Base-by-base conservation (phyloP, 2,113 vertebrate genomes). In the Tichodroma muraria region DNA sequence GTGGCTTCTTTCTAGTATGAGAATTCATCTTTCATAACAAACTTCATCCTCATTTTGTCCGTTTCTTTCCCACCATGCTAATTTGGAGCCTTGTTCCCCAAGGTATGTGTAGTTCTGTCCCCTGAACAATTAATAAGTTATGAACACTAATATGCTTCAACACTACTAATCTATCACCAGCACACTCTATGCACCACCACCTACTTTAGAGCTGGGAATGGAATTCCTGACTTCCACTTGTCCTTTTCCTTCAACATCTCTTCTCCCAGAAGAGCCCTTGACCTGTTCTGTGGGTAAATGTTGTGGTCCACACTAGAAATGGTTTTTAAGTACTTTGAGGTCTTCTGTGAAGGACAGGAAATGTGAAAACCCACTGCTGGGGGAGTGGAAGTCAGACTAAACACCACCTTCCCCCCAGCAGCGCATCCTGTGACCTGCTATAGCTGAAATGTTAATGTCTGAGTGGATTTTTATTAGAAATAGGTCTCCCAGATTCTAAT, bases 401-500 rank as follows among this genome's bases (percentile, higher is more conserved):
- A 60, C 8, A 1, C 33, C 21, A 10, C 65, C 49, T 92, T 90
- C 84, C 50, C 3, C 8, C 54, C n/a, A 80, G 31, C 47, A 73
- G 69, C 0, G 1, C 61, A 76, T 66, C 65, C 56, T 22, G 11
- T 76, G 23, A 54, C 69, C 63, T 52, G 31, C 60, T 60, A 1
- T 33, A 86, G 81, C 61, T 68, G 88, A 93, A 95, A 94, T 81
- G 71, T 93, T 91, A 85, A 95, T 69, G 77, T 87, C 75, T 94
- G 80, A 96, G 93, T 97, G 92, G 44, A 24, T 88, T 97, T 97
- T 97, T 94, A 97, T 91, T 94, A 96, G 91, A 88, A 96, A 70
- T 30, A 93, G 88, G 89, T 96, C 96, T 92, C 60, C 6, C 33
- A 91, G 82, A 92, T 95, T 95, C 76, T 80, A 94, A 94, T 94